phyloP scores from a whole-genome alignment of 2,797 vertebrate species.

The Gymnothorax reevesii region DNA sequence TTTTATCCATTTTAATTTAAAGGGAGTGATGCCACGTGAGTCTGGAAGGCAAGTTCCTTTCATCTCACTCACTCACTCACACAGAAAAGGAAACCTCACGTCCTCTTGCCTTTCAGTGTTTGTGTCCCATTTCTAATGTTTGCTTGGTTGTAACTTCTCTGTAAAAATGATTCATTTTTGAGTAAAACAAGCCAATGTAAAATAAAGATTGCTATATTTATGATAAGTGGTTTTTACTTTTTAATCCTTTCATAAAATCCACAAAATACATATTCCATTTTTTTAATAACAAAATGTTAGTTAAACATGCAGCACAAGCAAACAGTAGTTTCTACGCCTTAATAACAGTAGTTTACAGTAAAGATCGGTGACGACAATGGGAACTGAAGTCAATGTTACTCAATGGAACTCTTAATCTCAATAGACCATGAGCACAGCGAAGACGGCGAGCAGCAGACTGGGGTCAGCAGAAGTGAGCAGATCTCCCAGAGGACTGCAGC shows the following conservation, averaged over 20 bases:
- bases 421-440: too few relatives aligned
- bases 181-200: conserved; percentile 53
- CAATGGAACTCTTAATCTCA: not conserved
- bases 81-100: conserved; percentile 17
- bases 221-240: conserved; percentile 42
- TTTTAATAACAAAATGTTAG: not conserved
- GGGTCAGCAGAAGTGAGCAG: not conserved
- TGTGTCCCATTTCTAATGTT: conserved; percentile 35
- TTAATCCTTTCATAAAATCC: not conserved
- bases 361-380: not conserved
- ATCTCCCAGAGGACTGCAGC: not conserved
- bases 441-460: not conserved
- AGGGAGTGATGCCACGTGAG: not conserved
- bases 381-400: not conserved
- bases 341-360: not conserved
- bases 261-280: not conserved
- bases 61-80: conserved; percentile 20
- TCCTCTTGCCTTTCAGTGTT: conserved; percentile 37
- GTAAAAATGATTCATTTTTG: conserved; percentile 43
- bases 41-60: conserved; percentile 27
- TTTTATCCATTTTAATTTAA: conserved; percentile 6
- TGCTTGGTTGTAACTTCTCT: conserved; percentile 51
- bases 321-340: not conserved
- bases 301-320: not conserved
- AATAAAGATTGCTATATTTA: conserved; percentile 59